Evolutionary conservation across 2,113 vertebrate genomes (phyloP), one percentile per base, ranked within the genome.

Genomic region (Microtus richardsoni): DNA sequence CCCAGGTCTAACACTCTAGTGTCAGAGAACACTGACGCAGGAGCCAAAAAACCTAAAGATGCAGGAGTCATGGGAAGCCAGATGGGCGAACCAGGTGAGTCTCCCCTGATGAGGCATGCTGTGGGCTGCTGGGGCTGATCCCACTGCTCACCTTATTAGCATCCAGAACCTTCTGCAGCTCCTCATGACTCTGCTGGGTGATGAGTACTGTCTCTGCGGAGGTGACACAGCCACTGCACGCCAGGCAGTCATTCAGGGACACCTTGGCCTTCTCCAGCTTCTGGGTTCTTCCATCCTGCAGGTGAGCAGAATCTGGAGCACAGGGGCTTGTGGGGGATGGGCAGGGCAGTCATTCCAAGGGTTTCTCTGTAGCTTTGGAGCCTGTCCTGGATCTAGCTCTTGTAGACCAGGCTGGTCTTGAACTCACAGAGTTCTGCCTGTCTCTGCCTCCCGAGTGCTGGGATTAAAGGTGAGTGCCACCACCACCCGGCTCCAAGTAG

Each of bases 191-290:
- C 98, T 99, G 99, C 91, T 99, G 99, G 0, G 99, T 98, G 96
- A 99, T 99, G 11, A 99, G 98, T 47, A 99, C 98, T 0, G 99
- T 99, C 98, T 99, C 99, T 0, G 99, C 99, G 0, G 99, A 99
- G 0, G 99, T 99, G 94, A 99, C 99, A 44, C 99, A 99, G 96
- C 99, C 99, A 4, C 99, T 99, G 95, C 99, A 99, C 0, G 99
- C 99, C 97, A 99, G 97, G 82, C 99, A 99, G 98, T 99, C 99
- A 0, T 99, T 99, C 89, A 99, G 98, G 0, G 99, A 99, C 94
- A 99, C 99, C 95, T 99, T 99, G 49, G 99, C 99, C 91, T 99
- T 99, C 86, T 99, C 99, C 93, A 99, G 98, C 96, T 98, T 99
- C 60, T 98, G 98, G 17, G 97, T 98, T 52, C 93, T 98, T 19